A percentile compares a stretch with the other conserved stretches of the same genome.
phyloP scores from a whole-genome alignment of 2,797 vertebrate genomes.

The Clarias fuscus region DNA sequence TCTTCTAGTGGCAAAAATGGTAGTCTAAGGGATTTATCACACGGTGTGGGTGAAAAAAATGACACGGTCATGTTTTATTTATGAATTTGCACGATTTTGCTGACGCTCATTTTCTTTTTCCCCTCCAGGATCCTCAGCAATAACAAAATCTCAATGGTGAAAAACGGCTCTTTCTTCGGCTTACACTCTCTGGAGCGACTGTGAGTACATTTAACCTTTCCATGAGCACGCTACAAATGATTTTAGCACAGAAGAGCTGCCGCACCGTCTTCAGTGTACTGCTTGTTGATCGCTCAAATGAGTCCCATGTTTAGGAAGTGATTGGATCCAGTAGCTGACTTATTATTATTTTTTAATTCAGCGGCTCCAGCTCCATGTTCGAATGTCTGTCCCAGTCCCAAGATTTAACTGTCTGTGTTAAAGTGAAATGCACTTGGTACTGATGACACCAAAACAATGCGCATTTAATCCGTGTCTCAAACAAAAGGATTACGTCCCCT shows the following conservation, averaged over 20 bases:
- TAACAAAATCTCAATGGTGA: slow-evolving; percentile 84
- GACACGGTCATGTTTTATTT: slow-evolving; percentile 40
- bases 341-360: slow-evolving; percentile 5
- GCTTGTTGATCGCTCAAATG: background rate
- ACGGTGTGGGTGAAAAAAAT: slow-evolving; percentile 16
- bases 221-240: background rate
- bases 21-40: slow-evolving; percentile 23
- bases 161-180: slow-evolving; percentile 83
- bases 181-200: slow-evolving; percentile 84
- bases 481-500: slow-evolving; percentile 25
- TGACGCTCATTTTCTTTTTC: slow-evolving; percentile 42
- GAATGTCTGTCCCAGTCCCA: background rate
- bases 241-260: background rate
- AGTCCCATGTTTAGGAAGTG: slow-evolving; percentile 7
- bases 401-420: slow-evolving; percentile 1
- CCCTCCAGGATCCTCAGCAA: slow-evolving; percentile 83
- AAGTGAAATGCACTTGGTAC: background rate
- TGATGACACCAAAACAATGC: slow-evolving; percentile 15
- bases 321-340: background rate
- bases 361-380: background rate
- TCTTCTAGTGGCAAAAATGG: slow-evolving; percentile 2
- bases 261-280: background rate
- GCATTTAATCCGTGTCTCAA: slow-evolving; percentile 25
- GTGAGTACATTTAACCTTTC: slow-evolving; percentile 78
- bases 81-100: slow-evolving; percentile 27